Conservation (phyloP, 2,797 vertebrate genomes). For the Poliocrania exsul region DNA sequence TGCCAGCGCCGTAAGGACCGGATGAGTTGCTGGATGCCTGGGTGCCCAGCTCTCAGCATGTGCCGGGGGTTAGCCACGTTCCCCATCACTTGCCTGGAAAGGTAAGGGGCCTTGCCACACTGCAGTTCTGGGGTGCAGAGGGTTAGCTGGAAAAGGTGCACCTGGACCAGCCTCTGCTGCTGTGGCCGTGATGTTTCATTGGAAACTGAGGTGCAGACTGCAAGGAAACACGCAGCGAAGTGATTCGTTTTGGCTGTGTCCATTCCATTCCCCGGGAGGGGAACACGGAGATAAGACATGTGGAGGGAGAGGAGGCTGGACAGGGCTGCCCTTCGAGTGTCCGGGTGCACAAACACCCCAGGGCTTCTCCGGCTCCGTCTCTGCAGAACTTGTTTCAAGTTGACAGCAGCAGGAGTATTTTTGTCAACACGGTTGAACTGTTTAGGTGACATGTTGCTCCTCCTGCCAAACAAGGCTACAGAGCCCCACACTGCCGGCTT, state of each 20-base stretch:
- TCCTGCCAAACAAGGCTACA: not conserved
- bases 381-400: not conserved
- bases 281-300: not conserved
- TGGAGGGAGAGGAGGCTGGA: not conserved
- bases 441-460: not conserved
- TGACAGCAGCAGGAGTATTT: not conserved
- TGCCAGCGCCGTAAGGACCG: not conserved
- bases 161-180: not conserved
- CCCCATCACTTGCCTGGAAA: conserved; percentile 88
- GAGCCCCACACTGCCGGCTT: not conserved
- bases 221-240: not conserved
- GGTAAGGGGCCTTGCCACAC: conserved; percentile 75
- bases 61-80: conserved; percentile 85
- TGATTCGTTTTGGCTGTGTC: not conserved
- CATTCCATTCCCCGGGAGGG: not conserved
- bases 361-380: not conserved
- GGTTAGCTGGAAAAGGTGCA: not conserved
- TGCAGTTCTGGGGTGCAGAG: not conserved
- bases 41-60: conserved; percentile 78
- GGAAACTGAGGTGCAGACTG: not conserved
- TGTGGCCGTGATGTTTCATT: not conserved
- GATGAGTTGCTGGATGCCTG: conserved; percentile 1
- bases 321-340: not conserved
- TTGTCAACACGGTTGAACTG: not conserved
- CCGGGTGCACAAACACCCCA: not conserved